Evolutionary conservation across 2,888 invertebrate species (phyloP), one percentile per base, ranked within the genome.

Genomic region (Thera britannica): DNA sequence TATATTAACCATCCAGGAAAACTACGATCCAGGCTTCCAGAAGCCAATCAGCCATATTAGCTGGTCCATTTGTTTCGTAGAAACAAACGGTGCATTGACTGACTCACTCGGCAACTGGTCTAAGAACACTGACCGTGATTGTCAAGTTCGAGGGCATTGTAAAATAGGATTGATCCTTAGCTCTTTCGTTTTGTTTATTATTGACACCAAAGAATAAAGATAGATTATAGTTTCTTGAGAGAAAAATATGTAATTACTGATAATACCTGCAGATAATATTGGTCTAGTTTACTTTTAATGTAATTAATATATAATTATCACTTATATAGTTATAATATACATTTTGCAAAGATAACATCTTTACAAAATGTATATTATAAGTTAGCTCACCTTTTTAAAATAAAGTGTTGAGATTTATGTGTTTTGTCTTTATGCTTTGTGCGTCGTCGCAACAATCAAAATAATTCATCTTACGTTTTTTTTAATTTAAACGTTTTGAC

Each of bases 21-120:
- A 75, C 74, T 76, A 71, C 65, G 72, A 79, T 79, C 44, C 57
- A 41, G 57, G 12, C 79, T 91, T 90, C 88, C 86, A 85, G 86
- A 87, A 89, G 83, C 84, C 84, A 85, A 88, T 90, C 84, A 86
- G 81, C 80, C 76, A 75, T 76, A 81, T 80, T 81, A 82, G 80
- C 80, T 78, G 79, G 77, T 84, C 86, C 87, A 88, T 89, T 89
- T 88, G 81, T 76, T 89, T 88, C 88, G 84, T 74, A 85, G 87
- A 88, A 89, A 80, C 74, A 80, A 83, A 84, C 79, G 73, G 77
- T 70, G 44, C 62, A 35, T 36, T 72, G 65, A 69, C 75, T 83
- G 81, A 84, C 73, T 83, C 81, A 82, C 72, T 67, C 59, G 68
- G 48, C 56, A 54, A 62, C 8, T 67, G 62, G 52, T 59, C 52